These are phyloP conservation scores for Lordiphosa fenestrarum DNA, from an alignment of 2,888 invertebrate genomes.

Conservation along the genomic window DNA sequence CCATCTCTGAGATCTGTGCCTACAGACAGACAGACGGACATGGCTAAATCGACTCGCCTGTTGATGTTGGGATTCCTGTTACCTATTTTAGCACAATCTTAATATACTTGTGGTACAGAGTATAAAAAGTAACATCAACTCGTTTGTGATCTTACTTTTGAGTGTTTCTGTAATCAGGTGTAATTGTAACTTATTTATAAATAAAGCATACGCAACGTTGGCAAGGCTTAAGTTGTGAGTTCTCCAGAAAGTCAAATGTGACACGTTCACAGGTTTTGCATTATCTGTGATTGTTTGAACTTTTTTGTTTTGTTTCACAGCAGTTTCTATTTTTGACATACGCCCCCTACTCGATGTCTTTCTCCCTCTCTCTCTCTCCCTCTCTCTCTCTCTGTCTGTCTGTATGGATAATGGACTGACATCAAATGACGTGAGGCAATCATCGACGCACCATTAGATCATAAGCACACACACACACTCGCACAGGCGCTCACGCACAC, in stretches of 20 bases:
- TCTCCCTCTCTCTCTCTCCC: neutral
- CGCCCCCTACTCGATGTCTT: conserved; percentile 21
- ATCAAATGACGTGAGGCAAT: conserved; percentile 46
- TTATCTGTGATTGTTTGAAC: conserved; percentile 22
- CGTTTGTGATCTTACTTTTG: too few relatives aligned
- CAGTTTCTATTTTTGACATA: conserved; percentile 60
- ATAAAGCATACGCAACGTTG: conserved; percentile 47
- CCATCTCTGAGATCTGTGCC: too few relatives aligned
- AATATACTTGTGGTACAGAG: too few relatives aligned
- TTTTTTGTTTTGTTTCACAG: conserved; percentile 24
- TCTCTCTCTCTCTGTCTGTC: neutral
- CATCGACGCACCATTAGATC: conserved; percentile 56
- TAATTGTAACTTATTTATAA: neutral
- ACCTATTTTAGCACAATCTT: too few relatives aligned
- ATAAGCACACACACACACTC: conserved; percentile 39
- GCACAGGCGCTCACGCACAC: conserved; percentile 6
- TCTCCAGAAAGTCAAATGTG: conserved; percentile 34
- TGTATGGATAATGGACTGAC: conserved; percentile 48
- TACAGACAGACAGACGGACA: too few relatives aligned
- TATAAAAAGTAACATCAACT: too few relatives aligned
- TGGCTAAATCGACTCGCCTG: too few relatives aligned
- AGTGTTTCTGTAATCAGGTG: too few relatives aligned
- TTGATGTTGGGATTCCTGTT: too few relatives aligned
- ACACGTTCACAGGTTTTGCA: conserved; percentile 47
- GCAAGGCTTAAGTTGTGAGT: neutral